Conservation (phyloP, 2,888 invertebrate species). For the Lasioglossum malachurum region DNA sequence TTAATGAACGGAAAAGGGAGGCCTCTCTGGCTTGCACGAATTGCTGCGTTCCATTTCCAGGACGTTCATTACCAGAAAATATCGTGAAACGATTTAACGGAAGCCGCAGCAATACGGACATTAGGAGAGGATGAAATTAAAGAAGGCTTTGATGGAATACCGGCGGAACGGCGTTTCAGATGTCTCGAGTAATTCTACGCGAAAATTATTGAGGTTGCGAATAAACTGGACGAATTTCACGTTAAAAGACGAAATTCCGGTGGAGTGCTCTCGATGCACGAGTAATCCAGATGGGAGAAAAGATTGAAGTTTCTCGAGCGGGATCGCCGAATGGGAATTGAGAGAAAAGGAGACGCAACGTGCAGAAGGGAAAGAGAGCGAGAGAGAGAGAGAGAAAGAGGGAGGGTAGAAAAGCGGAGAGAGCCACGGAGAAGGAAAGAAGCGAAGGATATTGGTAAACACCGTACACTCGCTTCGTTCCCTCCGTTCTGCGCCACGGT, state of each 20-base stretch:
- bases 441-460: conserved; percentile 81
- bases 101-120: not conserved
- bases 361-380: conserved; percentile 40
- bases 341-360: conserved; percentile 57
- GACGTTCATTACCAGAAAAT: conserved; percentile 9
- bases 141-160: conserved; percentile 19
- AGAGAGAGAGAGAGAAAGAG: conserved; percentile 53
- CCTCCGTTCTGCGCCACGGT: conserved; percentile 65
- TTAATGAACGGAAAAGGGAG: conserved; percentile 9
- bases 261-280: conserved; percentile 74
- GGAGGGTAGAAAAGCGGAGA: conserved; percentile 8
- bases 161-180: conserved; percentile 5
- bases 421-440: conserved; percentile 54
- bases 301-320: conserved; percentile 74
- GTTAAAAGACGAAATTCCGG: conserved; percentile 75
- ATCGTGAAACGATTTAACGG: conserved; percentile 18
- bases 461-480: conserved; percentile 74
- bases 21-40: not conserved
- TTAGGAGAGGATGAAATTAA: conserved; percentile 37
- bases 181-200: conserved; percentile 46
- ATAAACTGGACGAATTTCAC: conserved; percentile 74
- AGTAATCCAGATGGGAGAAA: conserved; percentile 73
- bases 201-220: conserved; percentile 65
- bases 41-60: not conserved
- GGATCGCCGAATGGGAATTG: conserved; percentile 63